A percentile compares a stretch with the other conserved stretches of the same genome.
Evolutionary conservation across 2,113 vertebrate genomes (phyloP).

Genomic region (human): GRCh38 chr5:79271501-79272000

Average conservation of each 20-base stretch:
- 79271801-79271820: background rate
- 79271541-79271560: background rate
- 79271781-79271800: background rate
- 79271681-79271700: background rate
- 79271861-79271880: too few relatives aligned
- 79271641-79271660: too few relatives aligned
- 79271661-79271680: background rate
- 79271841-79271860: too few relatives aligned
- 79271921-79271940: too few relatives aligned
- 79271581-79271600: background rate
- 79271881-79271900: too few relatives aligned
- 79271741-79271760: background rate
- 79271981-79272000: too few relatives aligned
- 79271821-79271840: background rate
- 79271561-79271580: background rate
- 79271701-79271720: background rate
- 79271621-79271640: background rate
- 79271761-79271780: background rate
- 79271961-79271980: too few relatives aligned
- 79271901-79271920: too few relatives aligned
- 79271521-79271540: background rate
- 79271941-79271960: too few relatives aligned
- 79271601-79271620: background rate
- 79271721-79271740: background rate
- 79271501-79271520: background rate